phyloP scores from a whole-genome alignment of 1,140 invertebrate species.

The Halyomorpha halys region DNA sequence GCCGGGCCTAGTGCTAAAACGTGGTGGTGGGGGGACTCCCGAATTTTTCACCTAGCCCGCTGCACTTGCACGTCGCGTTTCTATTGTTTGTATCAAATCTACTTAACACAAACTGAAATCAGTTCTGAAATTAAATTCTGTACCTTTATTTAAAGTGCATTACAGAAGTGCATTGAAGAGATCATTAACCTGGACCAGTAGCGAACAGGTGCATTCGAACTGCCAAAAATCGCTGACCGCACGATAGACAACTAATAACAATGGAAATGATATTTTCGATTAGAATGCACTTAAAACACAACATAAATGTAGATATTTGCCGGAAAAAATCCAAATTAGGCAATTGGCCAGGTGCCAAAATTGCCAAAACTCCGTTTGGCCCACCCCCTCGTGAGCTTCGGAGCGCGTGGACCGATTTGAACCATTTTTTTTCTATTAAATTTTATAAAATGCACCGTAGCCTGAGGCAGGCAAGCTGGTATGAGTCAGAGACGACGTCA shows the following conservation, averaged over 20 bases:
- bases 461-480: not conserved
- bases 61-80: not conserved
- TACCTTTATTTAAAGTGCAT: not conserved
- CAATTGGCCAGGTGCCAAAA: slow-evolving; percentile 2
- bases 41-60: not conserved
- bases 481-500: not conserved
- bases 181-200: too few species aligned
- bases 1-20: slow-evolving; percentile 14
- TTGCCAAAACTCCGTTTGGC: not conserved
- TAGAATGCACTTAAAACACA: too few species aligned
- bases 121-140: not conserved
- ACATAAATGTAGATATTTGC: too few species aligned
- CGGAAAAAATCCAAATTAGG: too few species aligned
- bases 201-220: too few species aligned
- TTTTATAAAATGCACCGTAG: not conserved
- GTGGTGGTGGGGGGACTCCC: not conserved
- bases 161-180: too few species aligned
- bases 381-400: not conserved
- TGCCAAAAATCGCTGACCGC: too few species aligned
- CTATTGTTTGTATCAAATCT: too few species aligned
- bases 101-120: not conserved
- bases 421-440: not conserved
- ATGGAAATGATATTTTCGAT: too few species aligned
- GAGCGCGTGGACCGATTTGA: not conserved
- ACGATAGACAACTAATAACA: too few species aligned